Evolutionary conservation across 2,113 vertebrate genomes (phyloP).

Genomic region (Pseudorhombus dupliciocellatus): DNA sequence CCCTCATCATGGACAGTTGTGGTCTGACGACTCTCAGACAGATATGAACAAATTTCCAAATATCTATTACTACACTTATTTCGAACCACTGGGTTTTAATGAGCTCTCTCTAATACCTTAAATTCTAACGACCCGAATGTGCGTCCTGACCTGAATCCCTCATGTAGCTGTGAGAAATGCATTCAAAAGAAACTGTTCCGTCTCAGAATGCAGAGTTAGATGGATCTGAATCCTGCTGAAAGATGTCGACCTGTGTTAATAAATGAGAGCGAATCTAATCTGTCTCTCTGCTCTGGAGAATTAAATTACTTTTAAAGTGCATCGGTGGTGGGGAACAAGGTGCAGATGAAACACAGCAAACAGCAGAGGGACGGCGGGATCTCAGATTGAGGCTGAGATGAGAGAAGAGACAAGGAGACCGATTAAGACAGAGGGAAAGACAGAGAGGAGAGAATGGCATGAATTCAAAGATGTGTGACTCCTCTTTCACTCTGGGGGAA

Average conservation of each 20-base stretch:
- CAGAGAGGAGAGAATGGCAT: not conserved
- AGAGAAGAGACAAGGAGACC: slow-evolving; percentile 2
- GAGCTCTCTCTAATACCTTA: not conserved
- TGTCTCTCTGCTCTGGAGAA: slow-evolving; percentile 2
- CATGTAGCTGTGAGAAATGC: not conserved
- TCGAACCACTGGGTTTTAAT: too few species aligned
- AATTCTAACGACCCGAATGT: not conserved
- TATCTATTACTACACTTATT: too few species aligned
- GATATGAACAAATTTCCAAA: too few species aligned
- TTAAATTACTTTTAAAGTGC: slow-evolving; percentile 12
- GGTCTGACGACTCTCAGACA: too few species aligned
- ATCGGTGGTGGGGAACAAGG: not conserved
- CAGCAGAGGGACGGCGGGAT: not conserved
- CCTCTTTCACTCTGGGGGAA: slow-evolving; percentile 20
- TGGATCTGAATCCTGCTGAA: not conserved
- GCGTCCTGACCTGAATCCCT: not conserved
- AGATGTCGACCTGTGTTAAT: slow-evolving; percentile 4
- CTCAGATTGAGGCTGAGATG: slow-evolving; percentile 7
- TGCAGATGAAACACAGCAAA: slow-evolving; percentile 12
- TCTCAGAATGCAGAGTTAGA: not conserved
- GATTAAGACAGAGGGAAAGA: slow-evolving; percentile 8
- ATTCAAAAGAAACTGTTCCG: not conserved
- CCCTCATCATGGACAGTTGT: too few species aligned
- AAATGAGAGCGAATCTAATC: not conserved
- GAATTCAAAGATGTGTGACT: slow-evolving; percentile 22